Evolutionary conservation across 2,888 invertebrate species (phyloP), one percentile per base, ranked within the genome.

Genomic region (Terebella lapidaria): DNA sequence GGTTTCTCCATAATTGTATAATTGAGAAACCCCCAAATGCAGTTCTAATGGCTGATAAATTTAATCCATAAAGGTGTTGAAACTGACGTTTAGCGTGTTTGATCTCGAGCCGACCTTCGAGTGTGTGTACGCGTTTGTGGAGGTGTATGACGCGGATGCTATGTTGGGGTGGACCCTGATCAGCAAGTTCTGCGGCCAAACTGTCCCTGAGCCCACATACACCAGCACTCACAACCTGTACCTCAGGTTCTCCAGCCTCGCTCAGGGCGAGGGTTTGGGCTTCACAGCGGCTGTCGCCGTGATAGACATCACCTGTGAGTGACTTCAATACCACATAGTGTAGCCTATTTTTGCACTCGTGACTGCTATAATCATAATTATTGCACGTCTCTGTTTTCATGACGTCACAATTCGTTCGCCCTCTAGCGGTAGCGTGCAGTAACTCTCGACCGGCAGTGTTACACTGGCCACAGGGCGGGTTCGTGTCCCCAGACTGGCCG

Each of bases 401-500:
- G 10, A 15, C n/a, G 10, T n/a, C n/a, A 10, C 10, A 35, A 35
- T 15, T 35, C 10, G n/a, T 35, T 35, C 42, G 10, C 10, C n/a
- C n/a, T 35, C n/a, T 35, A 35, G 42, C 42, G 10, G 42, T n/a
- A 15, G 42, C 42, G 10, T 35, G 42, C 42, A n/a, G 42, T 35
- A n/a, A 35, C n/a, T 10, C 5, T 49, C 10, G 49, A n/a, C 49
- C 49, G 5, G 49, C 49, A 5, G 18, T n/a, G 49, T 24, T 49
- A 22, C 5, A 10, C 18, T 49, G 49, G 49, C 49, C 15, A 5
- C 49, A 49, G 24, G 49, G 49, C 10, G 49, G 49, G 24, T 49
- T 49, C 49, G 22, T 22, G n/a, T n/a, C 49, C 49, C 49, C 49
- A n/a, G 49, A 22, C 24, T 49, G 49, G 49, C 49, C 49, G 5